Base-by-base conservation (phyloP, 35 echinoderm and acorn worm species). In the Acanthaster planci region DNA sequence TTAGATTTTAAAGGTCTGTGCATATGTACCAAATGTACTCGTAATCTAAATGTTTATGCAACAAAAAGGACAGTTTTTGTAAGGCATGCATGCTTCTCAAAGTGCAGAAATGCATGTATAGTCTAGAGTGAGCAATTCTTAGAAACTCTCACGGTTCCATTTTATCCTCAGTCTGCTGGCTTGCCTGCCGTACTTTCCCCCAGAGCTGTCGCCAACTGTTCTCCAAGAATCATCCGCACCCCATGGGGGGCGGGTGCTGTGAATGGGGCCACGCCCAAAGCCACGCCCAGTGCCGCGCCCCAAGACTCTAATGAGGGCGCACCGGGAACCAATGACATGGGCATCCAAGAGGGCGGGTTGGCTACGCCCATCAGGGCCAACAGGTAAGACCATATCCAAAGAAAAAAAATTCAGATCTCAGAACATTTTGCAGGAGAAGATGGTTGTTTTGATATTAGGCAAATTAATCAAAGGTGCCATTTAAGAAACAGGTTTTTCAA, bases 181-280 rank as follows among this genome's bases (percentile, higher is more conserved):
- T 29, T 40, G 16, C 89, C 76, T 17, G 52, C 26, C 23, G 52
- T 86, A 19, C 83, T 91, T 22, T 86, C 89, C 21, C 89, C 89
- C n/a, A 91, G 68, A 26, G 23, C 84, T 16, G 89, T 91, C 17
- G 83, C 89, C 7, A 84, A 84, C 36, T 76, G 83, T 21, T 80
- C 89, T 26, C 89, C 89, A 12, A 75, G 77, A n/a, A 77, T 91
- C 40, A 32, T 81, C 16, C 77, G 68, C 30, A 81, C 55, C 10
- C 87, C 87, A 3, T 38, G 58, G 37, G 50, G 51, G 14, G 78
- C 52, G 15, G 53, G 9, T 15, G 32, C 40, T 1, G 58, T n/a
- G 31, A 78, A 32, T n/a, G n/a, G n/a, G n/a, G n/a, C n/a, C 38
- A 32, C 76, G 3, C 50, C 75, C 35, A 21, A 75, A 21, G 79